Base-by-base conservation (phyloP, 2,113 vertebrate species). In the Abramis brama region DNA sequence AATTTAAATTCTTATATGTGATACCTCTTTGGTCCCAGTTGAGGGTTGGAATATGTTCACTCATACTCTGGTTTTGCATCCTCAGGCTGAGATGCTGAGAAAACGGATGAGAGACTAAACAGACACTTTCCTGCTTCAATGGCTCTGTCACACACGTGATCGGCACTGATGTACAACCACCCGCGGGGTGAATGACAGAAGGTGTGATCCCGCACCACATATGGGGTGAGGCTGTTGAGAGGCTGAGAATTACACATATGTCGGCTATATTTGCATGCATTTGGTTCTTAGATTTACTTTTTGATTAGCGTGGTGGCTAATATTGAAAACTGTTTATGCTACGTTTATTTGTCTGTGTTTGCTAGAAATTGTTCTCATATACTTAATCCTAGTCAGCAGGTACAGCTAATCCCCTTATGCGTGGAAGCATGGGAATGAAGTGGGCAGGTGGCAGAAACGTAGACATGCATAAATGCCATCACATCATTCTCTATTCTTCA, bases 121-220 rank as follows among this genome's bases (percentile, higher is more conserved):
- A 81, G 55, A 27, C 59, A 45, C 55, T 83, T 86, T 87, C 74
- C n/a, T 50, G 86, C 79, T 83, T 84, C 84, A 80, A 6, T 86
- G 50, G 66, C 43, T 84, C 30, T 15, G 52, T 83, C 81, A 83
- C 50, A 33, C 55, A 55, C 66, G 70, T 47, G 43, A 74, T 82
- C 84, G 6, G 47, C 84, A 47, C 33, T 89, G 88, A 89, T 85
- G 83, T 79, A 87, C 78, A 60, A 43, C 66, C 59, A 17, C 73
- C 88, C 79, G 60, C 52, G 68, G 80, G 84, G 50, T 43, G 30
- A 83, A 85, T 84, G 82, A 30, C 33, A 66, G 73, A 27, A 47
- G 11, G 43, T 50, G 60, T 17, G 74, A 79, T 9, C 21, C 74
- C 8, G 13, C 74, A 25, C 4, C 27, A 68, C 57, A 70, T 47